Percentiles rank a stretch among this genome's conserved stretches.
Conservation (phyloP, 2,113 vertebrate species). For the Aviceda subcristata region DNA sequence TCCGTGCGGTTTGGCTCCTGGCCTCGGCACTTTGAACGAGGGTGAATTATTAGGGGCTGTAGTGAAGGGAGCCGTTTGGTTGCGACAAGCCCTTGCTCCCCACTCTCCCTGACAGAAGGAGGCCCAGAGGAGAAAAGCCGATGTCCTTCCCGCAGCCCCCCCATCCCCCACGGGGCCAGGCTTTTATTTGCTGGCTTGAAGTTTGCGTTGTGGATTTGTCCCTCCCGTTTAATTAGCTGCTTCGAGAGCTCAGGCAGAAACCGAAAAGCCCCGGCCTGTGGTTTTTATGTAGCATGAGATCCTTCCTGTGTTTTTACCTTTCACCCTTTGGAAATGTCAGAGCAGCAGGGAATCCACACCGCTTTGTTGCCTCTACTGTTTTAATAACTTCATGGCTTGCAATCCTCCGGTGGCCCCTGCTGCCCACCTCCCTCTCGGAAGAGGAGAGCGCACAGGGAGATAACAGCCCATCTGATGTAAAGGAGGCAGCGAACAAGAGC, state of each 20-base stretch:
- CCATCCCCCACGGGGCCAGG: neutral
- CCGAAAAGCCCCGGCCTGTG: neutral
- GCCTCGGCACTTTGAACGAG: fast-evolving
- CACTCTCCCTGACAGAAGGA: neutral
- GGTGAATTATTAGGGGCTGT: neutral
- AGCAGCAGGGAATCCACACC: neutral
- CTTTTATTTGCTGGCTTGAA: neutral
- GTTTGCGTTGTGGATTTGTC: neutral
- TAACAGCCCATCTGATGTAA: neutral
- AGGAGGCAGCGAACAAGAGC: neutral
- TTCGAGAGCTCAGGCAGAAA: neutral
- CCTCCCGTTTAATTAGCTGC: conserved; percentile 34
- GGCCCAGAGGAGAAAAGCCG: neutral
- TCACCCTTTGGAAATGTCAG: conserved; percentile 34
- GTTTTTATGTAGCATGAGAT: neutral
- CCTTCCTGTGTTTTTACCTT: neutral
- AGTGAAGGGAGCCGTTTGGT: neutral
- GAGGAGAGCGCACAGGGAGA: neutral
- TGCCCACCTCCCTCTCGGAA: neutral
- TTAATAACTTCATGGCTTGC: neutral
- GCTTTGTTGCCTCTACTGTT: neutral
- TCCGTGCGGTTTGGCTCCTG: fast-evolving
- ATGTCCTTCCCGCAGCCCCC: neutral
- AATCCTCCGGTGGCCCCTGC: neutral
- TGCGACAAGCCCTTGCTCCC: fast-evolving